Percentiles rank a stretch among this genome's conserved stretches.
These are phyloP conservation scores for Cordilura impudica DNA, from an alignment of 2,888 invertebrate genomes.

Conservation along the genomic window DNA sequence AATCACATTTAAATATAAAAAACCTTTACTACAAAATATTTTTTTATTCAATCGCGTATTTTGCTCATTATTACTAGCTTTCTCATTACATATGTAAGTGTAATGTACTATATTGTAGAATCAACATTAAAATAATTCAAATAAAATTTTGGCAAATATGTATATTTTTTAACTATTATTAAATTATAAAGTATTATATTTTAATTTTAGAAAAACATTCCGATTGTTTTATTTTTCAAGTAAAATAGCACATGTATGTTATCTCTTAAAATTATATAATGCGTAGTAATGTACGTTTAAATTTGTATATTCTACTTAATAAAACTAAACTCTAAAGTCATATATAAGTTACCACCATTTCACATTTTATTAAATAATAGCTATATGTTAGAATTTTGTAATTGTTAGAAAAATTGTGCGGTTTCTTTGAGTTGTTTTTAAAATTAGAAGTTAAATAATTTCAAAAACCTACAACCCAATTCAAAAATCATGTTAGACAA, in stretches of 20 bases:
- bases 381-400: too few species aligned
- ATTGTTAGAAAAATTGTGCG: too few species aligned
- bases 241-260: constrained; percentile 52
- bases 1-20: constrained; percentile 69
- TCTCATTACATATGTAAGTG: constrained; percentile 58
- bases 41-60: constrained; percentile 30
- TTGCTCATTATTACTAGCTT: constrained; percentile 15
- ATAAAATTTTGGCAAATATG: constrained; percentile 65
- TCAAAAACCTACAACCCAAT: too few species aligned
- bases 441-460: too few species aligned
- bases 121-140: constrained; percentile 62
- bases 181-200: constrained; percentile 36
- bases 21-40: constrained; percentile 3
- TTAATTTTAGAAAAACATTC: neutral
- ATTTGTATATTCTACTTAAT: constrained; percentile 46
- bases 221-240: constrained; percentile 3
- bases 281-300: constrained; percentile 34
- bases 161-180: constrained; percentile 42
- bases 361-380: neutral
- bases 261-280: constrained; percentile 37
- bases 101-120: constrained; percentile 58
- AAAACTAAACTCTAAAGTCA: constrained; percentile 32
- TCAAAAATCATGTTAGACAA: too few species aligned
- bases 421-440: too few species aligned
- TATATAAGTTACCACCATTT: neutral